These are phyloP conservation scores for Sebastes schlegelii DNA, from an alignment of 2,113 vertebrate species.

Conservation along the genomic window DNA sequence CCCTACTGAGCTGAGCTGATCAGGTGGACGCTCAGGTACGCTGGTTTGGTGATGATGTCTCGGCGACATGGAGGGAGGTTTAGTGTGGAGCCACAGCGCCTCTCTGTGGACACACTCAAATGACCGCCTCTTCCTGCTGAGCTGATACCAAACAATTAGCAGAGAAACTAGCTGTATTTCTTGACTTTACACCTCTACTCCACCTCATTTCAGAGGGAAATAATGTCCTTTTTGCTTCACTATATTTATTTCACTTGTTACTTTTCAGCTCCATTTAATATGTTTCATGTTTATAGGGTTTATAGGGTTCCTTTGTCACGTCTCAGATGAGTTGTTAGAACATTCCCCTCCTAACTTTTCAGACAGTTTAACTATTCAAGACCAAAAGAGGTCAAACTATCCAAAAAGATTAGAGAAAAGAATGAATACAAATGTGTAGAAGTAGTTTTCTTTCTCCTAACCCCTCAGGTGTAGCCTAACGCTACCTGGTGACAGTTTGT, in stretches of 20 bases:
- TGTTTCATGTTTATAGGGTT: background rate
- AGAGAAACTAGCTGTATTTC: background rate
- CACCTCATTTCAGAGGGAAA: background rate
- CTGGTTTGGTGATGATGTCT: background rate
- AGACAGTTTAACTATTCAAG: background rate
- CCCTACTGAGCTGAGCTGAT: background rate
- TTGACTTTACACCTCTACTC: background rate
- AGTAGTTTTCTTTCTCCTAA: too few species aligned
- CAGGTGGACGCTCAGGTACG: slow-evolving; percentile 35
- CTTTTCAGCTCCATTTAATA: background rate
- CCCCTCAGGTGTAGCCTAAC: too few species aligned
- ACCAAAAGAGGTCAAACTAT: background rate
- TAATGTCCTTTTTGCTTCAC: background rate
- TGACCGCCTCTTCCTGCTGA: background rate
- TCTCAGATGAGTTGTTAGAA: background rate
- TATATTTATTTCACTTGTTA: background rate
- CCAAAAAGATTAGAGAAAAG: too few species aligned
- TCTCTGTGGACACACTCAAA: slow-evolving; percentile 36
- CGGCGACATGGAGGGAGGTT: rapidly evolving
- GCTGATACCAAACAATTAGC: background rate
- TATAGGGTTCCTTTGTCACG: too few species aligned
- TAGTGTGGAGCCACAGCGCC: slow-evolving; percentile 74
- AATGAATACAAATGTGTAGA: too few species aligned
- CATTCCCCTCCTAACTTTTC: background rate
- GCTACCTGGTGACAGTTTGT: too few species aligned